A percentile compares a stretch with the other conserved stretches of the same genome.
phyloP scores from a whole-genome alignment of 2,113 vertebrate genomes.

The Rynchops niger region DNA sequence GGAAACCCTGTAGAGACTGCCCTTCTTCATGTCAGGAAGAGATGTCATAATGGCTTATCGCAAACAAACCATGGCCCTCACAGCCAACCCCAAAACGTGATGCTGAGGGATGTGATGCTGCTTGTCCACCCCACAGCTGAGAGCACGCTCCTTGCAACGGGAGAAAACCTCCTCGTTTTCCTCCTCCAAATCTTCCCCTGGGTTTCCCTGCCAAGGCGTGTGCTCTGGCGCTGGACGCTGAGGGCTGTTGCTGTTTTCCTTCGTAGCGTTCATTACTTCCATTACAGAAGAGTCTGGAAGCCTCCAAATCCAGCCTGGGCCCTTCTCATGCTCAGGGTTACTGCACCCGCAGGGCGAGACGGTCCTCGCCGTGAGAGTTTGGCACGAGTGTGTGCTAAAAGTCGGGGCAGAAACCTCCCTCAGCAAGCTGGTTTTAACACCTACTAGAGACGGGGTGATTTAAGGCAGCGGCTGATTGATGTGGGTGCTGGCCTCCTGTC shows the following conservation, averaged over 20 bases:
- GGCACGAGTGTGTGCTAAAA: neutral
- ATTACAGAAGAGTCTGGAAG: constrained; percentile 28
- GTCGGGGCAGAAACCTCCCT: fast-evolving
- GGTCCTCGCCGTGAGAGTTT: neutral
- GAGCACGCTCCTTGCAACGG: neutral
- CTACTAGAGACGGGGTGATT: neutral
- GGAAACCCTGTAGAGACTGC: neutral
- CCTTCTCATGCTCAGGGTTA: neutral
- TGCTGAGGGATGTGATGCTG: neutral
- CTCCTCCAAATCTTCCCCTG: neutral
- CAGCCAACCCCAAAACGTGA: neutral
- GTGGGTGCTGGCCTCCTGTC: neutral
- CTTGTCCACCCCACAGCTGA: neutral
- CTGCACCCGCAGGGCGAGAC: neutral
- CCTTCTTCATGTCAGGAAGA: neutral
- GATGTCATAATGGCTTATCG: neutral
- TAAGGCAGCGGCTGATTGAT: neutral
- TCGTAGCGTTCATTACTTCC: neutral
- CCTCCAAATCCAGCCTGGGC: neutral
- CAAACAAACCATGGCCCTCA: neutral
- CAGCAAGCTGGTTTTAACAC: neutral
- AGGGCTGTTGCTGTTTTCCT: neutral
- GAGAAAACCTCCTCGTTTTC: neutral
- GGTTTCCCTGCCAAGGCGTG: neutral
- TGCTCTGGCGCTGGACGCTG: neutral